Percentiles rank a stretch among this genome's conserved stretches.
Conservation (phyloP, 2,113 vertebrate genomes). For the Lophotis ruficrista region DNA sequence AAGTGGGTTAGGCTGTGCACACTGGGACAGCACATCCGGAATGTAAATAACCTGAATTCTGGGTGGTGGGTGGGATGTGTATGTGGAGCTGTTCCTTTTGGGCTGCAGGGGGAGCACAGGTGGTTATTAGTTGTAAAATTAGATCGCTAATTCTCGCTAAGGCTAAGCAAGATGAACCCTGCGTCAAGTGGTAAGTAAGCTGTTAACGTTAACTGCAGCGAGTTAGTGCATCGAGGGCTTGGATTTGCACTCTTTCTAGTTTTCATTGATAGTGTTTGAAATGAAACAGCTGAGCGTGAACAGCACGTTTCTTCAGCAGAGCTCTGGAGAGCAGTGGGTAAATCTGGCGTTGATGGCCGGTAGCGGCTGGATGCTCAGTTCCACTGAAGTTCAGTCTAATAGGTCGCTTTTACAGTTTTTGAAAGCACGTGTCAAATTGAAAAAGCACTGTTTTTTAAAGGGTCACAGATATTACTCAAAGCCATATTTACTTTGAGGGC, state of each 20-base stretch:
- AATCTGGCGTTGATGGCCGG: neutral
- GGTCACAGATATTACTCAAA: neutral
- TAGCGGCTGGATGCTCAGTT: neutral
- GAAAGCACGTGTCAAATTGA: rapidly evolving
- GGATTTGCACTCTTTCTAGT: neutral
- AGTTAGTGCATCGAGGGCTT: neutral
- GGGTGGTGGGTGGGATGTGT: neutral
- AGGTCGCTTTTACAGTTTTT: neutral
- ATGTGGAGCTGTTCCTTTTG: neutral
- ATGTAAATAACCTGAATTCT: neutral
- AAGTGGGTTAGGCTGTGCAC: neutral
- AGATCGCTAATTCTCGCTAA: neutral
- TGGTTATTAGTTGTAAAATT: neutral
- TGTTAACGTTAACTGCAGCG: neutral
- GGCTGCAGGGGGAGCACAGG: constrained; percentile 16
- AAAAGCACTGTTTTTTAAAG: neutral
- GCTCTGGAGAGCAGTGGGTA: neutral
- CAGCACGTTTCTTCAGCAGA: neutral
- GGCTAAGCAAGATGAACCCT: neutral
- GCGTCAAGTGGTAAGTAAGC: neutral
- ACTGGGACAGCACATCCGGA: neutral
- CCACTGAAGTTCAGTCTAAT: neutral
- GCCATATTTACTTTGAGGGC: neutral
- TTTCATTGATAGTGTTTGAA: neutral
- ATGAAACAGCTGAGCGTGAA: neutral